A percentile compares a stretch with the other conserved stretches of the same genome.
Conservation (phyloP, 1,140 invertebrate species). For the Archegozetes longisetosus region DNA sequence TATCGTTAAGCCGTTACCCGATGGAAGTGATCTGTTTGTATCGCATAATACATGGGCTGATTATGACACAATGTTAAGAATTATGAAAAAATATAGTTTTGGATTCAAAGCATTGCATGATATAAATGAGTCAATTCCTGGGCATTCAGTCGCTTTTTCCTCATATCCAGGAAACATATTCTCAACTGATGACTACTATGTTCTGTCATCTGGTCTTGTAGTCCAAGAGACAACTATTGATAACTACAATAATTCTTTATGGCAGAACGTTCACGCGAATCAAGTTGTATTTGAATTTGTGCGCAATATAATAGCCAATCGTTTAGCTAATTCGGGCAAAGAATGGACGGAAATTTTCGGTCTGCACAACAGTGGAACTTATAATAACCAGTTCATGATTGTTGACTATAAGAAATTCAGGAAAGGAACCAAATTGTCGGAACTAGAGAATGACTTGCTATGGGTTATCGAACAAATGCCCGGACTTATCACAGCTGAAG, state of each 20-base stretch:
- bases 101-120: conserved; percentile 23
- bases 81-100: conserved; percentile 30
- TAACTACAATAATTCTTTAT: conserved; percentile 26
- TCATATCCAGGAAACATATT: conserved; percentile 27
- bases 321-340: conserved; percentile 26
- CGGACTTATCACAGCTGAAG: conserved; percentile 24
- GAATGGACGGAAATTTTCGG: conserved; percentile 26
- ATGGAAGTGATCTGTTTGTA: conserved; percentile 11
- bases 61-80: conserved; percentile 27
- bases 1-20: neutral
- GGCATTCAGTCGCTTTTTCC: conserved; percentile 1
- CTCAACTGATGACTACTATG: conserved; percentile 31
- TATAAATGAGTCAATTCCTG: neutral
- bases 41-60: conserved; percentile 27
- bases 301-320: conserved; percentile 27
- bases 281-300: conserved; percentile 27
- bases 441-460: conserved; percentile 22
- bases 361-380: conserved; percentile 29
- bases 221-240: conserved; percentile 30
- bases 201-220: conserved; percentile 26
- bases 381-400: conserved; percentile 33
- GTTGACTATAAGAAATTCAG: conserved; percentile 28
- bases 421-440: conserved; percentile 8
- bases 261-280: conserved; percentile 23
- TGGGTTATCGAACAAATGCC: conserved; percentile 31